phyloP scores from a whole-genome alignment of 2,797 vertebrate genomes.

The Anas bernieri region DNA sequence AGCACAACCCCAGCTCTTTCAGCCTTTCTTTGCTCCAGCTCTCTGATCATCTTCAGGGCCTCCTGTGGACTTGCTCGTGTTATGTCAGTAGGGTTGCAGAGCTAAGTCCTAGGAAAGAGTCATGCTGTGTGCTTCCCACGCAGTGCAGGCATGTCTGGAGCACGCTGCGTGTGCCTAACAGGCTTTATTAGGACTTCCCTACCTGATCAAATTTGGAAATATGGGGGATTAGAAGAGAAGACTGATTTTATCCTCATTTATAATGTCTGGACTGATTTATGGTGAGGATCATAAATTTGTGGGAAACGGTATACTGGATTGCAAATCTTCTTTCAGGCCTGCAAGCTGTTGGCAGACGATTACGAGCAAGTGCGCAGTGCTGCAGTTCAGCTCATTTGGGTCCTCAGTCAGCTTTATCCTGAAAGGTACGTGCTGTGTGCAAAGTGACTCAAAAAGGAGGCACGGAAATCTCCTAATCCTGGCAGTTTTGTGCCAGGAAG shows the following conservation, averaged over 20 bases:
- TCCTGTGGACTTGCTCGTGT: not conserved
- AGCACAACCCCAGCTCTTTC: not conserved
- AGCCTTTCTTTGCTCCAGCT: not conserved
- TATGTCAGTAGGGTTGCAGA: not conserved
- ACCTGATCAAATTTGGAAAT: not conserved
- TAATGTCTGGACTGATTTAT: not conserved
- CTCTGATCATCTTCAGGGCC: not conserved
- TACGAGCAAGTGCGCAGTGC: conserved; percentile 97
- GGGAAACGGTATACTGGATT: not conserved
- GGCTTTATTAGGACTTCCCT: not conserved
- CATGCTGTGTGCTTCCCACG: not conserved
- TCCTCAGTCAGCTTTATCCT: conserved; percentile 94
- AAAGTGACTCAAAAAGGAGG: not conserved
- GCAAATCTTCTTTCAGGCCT: conserved; percentile 83
- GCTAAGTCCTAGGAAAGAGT: not conserved
- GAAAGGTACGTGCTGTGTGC: conserved; percentile 84
- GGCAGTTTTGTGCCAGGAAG: not conserved
- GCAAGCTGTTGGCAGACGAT: conserved; percentile 92
- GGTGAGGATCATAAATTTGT: not conserved
- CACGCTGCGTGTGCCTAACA: not conserved
- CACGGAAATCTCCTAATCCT: not conserved
- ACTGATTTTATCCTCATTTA: not conserved
- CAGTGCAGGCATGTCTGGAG: not conserved
- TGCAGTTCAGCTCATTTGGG: conserved; percentile 95
- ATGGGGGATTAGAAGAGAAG: not conserved